A percentile compares a stretch with the other conserved stretches of the same genome.
Conservation (phyloP, 2,797 vertebrate genomes). For the Pantherophis alleghaniensis region DNA sequence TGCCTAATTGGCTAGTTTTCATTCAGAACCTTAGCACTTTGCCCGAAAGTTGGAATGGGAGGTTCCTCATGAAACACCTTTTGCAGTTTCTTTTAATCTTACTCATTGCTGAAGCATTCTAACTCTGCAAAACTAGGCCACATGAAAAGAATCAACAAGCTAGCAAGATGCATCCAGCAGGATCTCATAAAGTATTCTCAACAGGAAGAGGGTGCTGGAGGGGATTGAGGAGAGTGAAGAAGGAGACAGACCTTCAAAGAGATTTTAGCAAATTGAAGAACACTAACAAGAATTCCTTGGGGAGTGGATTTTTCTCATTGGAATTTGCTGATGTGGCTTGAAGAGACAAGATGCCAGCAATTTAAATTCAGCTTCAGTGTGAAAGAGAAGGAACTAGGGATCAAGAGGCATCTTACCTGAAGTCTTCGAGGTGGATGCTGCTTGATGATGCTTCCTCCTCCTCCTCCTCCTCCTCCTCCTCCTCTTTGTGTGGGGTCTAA, state of each 20-base stretch:
- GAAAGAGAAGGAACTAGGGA: not conserved
- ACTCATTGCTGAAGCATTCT: not conserved
- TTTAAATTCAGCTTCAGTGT: not conserved
- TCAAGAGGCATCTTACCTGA: slow-evolving; percentile 68
- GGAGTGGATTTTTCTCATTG: not conserved
- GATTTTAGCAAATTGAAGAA: not conserved
- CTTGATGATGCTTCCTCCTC: slow-evolving; percentile 80
- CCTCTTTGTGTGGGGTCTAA: slow-evolving; percentile 56
- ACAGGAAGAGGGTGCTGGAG: not conserved
- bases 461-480: slow-evolving; percentile 53
- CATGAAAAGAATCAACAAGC: not conserved
- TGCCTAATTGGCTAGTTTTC: not conserved
- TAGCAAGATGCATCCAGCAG: not conserved
- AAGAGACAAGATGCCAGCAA: too few species aligned
- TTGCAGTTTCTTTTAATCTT: not conserved
- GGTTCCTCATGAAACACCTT: not conserved
- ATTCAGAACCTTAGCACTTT: not conserved
- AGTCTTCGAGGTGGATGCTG: slow-evolving; percentile 77
- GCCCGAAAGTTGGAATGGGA: not conserved
- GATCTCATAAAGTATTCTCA: not conserved
- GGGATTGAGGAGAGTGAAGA: not conserved
- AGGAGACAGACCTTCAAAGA: not conserved
- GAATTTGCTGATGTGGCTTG: not conserved
- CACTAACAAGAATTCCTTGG: not conserved
- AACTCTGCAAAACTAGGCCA: not conserved